Base-by-base conservation (phyloP, 2,113 vertebrate genomes). In the Boulengeromyrus knoepffleri region DNA sequence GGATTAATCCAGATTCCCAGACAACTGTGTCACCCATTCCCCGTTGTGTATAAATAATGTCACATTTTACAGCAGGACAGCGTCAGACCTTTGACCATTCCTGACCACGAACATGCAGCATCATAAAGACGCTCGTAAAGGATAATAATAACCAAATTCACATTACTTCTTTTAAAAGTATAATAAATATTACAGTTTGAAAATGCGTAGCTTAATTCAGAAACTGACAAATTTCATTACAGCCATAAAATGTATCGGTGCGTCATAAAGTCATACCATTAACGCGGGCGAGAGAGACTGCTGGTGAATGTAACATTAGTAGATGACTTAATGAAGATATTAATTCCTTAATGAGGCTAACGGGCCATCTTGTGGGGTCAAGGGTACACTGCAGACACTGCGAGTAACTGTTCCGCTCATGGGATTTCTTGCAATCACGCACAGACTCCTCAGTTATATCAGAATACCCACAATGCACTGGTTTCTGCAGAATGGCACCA, bases 251-350 rank as follows among this genome's bases (percentile, higher is more conserved):
- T 21, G 88, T 74, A 77, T 50, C 17, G n/a, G 46, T 36, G 58
- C 42, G 62, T 77, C 88, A 88, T 45, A 88, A 88, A 88, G 39
- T 88, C 39, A 87, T 53, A 87, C 49, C 85, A 36, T 88, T 88
- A 66, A 88, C 27, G 19, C 46, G 70, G 50, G 31, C 50, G 85
- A 36, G 85, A 87, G 50, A 53, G 47, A 27, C 27, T 49, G 31
- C 66, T 50, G 46, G 47, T 84, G 47, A 52, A 36, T 19, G 6
- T 19, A 89, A 89, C 83, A 89, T 92, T 91, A 93, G 92, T 93
- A 92, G 92, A 92, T 93, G 90, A 94, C 93, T 91, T 93, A 94
- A 95, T 95, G 90, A 94, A 95, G 92, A 92, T 94, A 93, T 93
- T 95, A 93, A 93, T 95, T 94, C 87, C 91, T 94, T 89, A 88